Base-by-base conservation (phyloP, 1,140 invertebrate genomes). In the Vanessa tameamea region DNA sequence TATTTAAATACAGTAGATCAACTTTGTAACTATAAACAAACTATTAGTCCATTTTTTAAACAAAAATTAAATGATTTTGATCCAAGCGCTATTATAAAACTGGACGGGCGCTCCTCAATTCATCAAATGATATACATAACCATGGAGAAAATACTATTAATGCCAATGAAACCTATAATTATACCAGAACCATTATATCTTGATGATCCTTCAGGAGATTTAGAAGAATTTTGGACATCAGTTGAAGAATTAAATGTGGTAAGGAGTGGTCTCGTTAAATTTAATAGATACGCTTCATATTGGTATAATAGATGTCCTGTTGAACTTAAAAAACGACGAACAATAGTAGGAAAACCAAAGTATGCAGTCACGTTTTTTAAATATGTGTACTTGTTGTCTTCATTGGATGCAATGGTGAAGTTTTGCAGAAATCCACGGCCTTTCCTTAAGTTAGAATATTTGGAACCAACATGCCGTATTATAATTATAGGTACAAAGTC, bases 221-320 rank as follows among this genome's bases (percentile, higher is more conserved):
- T 83, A 8, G 86, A 91, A 64, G 89, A 89, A 47, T 91, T 92
- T 84, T 93, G 90, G 89, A 82, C 78, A 70, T 65, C 68, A 51
- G 78, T 91, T 13, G 81, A 85, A 77, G 81, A 87, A 59, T 78
- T 83, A 51, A 88, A 89, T 78, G 80, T 86, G 43, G 86, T 90
- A 59, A 76, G 81, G 59, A 81, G 69, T 82, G 83, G 77, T 50
- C 64, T 67, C 67, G 5, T 89, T 73, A 85, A 84, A 77, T 88
- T 90, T 87, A 78, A 83, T 73, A 72, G 86, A 74, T 84, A 79
- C 81, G 70, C 82, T 47, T 95, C 94, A 12, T 81, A 90, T 16
- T 95, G 94, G 94, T 92, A 89, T 50, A 93, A 90, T 51, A 88
- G 91, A 81, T 95, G 95, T 78, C 95, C 95, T 3, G 94, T 95